Conservation (phyloP, 1,140 invertebrate genomes). For the Drosophila athabasca region DNA sequence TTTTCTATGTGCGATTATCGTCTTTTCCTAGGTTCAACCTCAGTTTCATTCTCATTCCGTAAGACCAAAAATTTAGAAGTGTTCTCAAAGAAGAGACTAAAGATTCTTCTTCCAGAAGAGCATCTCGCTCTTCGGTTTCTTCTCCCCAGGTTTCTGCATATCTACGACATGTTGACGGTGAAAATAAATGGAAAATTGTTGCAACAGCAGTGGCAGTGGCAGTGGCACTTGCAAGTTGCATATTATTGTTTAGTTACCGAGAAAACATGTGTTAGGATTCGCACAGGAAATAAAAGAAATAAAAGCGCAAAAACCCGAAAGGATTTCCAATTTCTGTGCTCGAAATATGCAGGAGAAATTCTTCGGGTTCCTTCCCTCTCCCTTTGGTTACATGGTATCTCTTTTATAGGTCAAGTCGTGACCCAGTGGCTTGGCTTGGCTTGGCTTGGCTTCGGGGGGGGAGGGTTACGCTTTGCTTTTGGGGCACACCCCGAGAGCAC, state of each 20-base stretch:
- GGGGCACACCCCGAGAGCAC: conserved; percentile 25
- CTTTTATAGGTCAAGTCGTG: conserved; percentile 45
- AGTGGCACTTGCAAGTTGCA: conserved; percentile 50
- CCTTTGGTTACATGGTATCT: background rate
- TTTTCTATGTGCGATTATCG: too few species aligned
- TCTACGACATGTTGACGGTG: conserved; percentile 33
- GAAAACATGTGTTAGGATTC: conserved; percentile 41
- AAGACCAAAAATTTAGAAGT: too few species aligned
- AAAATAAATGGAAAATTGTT: conserved; percentile 71
- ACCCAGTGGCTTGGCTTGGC: conserved; percentile 14
- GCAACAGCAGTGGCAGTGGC: conserved; percentile 36
- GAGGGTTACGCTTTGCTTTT: conserved; percentile 14
- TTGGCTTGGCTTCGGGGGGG: too few species aligned
- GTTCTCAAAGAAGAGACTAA: too few species aligned
- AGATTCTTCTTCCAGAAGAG: background rate
- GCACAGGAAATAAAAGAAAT: conserved; percentile 2
- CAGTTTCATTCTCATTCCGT: too few species aligned
- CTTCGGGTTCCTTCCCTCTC: background rate
- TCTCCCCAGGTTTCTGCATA: background rate
- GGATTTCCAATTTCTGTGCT: conserved; percentile 41
- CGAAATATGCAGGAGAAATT: conserved; percentile 10
- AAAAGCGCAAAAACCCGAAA: conserved; percentile 1
- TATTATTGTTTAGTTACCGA: conserved; percentile 57
- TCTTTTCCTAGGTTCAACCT: too few species aligned
- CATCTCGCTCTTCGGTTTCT: background rate